Evolutionary conservation across 2,113 vertebrate species (phyloP).

Genomic region (Saccopteryx bilineata): DNA sequence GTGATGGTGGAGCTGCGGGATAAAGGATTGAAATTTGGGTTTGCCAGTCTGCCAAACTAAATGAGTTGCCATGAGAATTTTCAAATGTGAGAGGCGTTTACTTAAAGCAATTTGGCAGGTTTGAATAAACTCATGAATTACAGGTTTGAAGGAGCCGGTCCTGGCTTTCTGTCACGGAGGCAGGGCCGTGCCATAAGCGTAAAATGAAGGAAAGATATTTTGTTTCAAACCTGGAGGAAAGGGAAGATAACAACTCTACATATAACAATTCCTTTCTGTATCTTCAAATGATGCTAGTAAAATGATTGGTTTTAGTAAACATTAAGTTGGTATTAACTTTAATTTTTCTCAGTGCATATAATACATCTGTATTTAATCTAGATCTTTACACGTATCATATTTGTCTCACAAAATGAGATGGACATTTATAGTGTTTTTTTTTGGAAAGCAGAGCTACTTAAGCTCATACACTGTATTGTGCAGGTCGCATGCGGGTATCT

Average conservation of each 20-base stretch:
- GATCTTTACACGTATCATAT: slow-evolving; percentile 78
- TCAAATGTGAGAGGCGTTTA: slow-evolving; percentile 89
- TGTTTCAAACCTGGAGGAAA: slow-evolving; percentile 83
- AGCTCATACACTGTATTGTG: slow-evolving; percentile 64
- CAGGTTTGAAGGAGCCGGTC: slow-evolving; percentile 85
- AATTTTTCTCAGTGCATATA: slow-evolving; percentile 76
- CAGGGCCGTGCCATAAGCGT: slow-evolving; percentile 77
- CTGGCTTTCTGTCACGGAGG: slow-evolving; percentile 83
- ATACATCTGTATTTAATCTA: slow-evolving; percentile 80
- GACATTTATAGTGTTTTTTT: slow-evolving; percentile 62
- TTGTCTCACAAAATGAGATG: slow-evolving; percentile 71
- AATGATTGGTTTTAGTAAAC: slow-evolving; percentile 86
- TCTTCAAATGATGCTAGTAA: slow-evolving; percentile 85
- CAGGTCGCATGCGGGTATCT: slow-evolving; percentile 72
- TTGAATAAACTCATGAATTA: slow-evolving; percentile 91
- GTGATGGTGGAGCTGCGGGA: slow-evolving; percentile 90
- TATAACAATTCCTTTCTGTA: slow-evolving; percentile 81
- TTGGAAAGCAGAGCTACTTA: slow-evolving; percentile 68
- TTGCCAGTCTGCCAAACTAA: slow-evolving; percentile 89
- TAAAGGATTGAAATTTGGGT: slow-evolving; percentile 90
- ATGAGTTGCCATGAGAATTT: slow-evolving; percentile 92
- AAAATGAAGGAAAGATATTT: slow-evolving; percentile 83
- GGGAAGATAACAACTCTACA: slow-evolving; percentile 83
- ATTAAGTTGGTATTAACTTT: slow-evolving; percentile 86
- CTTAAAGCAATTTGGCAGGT: slow-evolving; percentile 89